Base-by-base conservation (phyloP, 1,140 invertebrate genomes). In the Doryteuthis pealeii region DNA sequence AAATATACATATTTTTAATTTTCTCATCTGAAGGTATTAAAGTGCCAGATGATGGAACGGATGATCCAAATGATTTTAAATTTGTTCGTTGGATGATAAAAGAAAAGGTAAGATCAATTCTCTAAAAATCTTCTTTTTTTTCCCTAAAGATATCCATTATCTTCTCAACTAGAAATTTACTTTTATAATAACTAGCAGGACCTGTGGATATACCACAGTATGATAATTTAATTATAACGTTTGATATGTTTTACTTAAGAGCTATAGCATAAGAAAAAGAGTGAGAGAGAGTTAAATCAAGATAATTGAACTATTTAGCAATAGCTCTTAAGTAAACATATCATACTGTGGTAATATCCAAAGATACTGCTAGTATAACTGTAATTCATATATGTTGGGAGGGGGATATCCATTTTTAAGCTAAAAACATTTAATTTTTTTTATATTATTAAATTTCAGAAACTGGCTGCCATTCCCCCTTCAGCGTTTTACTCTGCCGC, bases 41-140 rank as follows among this genome's bases (percentile, higher is more conserved):
- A 31, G 58, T 82, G 22, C 79, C 83, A 26, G 82, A 84, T 70
- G 82, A 85, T 78, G 82, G 78, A 2, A 81, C 82, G 26, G 81
- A 85, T 71, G 89, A 90, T 72, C 82, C 89, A 0, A 93, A 92
- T 78, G 97, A 99, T 89, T 98, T 96, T 84, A 91, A 91, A 81
- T 99, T 99, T 87, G 95, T 95, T 0, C 95, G 97, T 88, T 99
- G 96, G 94, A 93, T 99, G 90, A 94, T 93, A 0, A 96, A 95
- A 85, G 94, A 97, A 84, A 93, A 96, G 81, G 85, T 86, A 74
- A 62, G 71, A 69, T 35, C 35, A 10, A 40, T 40, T 40, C 10
- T 71, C n/a, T n/a, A n/a, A n/a, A n/a, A n/a, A n/a, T n/a, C 1
- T 65, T 68, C n/a, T 15, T 74, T 32, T 43, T 35, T 70, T 33